phyloP scores from a whole-genome alignment of 2,888 invertebrate genomes.

The Neria commutata region DNA sequence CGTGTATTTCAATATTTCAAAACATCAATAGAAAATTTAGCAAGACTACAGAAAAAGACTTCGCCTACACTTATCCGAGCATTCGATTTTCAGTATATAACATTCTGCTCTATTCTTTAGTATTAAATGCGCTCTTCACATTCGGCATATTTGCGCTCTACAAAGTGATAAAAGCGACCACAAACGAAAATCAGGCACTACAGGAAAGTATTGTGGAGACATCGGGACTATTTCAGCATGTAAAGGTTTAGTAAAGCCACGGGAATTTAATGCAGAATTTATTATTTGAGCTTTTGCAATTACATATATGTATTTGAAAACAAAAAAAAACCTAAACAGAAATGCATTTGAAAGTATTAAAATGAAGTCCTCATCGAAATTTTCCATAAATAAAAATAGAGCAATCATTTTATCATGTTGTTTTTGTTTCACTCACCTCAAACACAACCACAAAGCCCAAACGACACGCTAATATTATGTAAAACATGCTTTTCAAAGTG shows the following conservation, averaged over 20 bases:
- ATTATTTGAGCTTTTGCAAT: conserved; percentile 7
- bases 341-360: conserved; percentile 20
- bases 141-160: conserved; percentile 52
- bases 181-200: conserved; percentile 47
- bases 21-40: background rate
- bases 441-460: conserved; percentile 92
- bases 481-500: conserved; percentile 77
- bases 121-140: conserved; percentile 48
- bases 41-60: background rate
- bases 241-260: conserved; percentile 42
- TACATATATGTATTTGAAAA: background rate
- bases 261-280: conserved; percentile 21
- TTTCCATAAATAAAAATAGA: conserved; percentile 30
- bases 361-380: conserved; percentile 33
- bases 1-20: too few relatives aligned
- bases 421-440: conserved; percentile 70
- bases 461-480: conserved; percentile 88
- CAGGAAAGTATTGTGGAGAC: conserved; percentile 53
- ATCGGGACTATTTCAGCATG: conserved; percentile 54
- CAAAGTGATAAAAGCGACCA: conserved; percentile 45
- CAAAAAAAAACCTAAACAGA: conserved; percentile 10
- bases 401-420: background rate
- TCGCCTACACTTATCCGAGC: background rate
- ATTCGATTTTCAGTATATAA: too few relatives aligned
- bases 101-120: conserved; percentile 27